Evolutionary conservation across 2,797 vertebrate species (phyloP), one percentile per base, ranked within the genome.

Genomic region (Neostethus bicornis): DNA sequence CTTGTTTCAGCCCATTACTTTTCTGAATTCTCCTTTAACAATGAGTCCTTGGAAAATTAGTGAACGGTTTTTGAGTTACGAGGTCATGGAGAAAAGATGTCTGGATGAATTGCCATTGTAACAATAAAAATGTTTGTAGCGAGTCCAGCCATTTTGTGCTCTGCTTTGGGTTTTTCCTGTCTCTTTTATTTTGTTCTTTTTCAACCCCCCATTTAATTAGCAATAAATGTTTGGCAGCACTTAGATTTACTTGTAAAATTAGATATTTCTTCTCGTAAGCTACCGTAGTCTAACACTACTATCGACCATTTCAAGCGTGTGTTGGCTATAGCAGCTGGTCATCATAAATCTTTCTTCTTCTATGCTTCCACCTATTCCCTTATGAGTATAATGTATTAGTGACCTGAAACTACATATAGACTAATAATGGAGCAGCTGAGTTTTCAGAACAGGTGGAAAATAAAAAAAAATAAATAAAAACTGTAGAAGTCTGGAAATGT

Each of bases 261-360:
- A 11, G 25, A 46, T 7, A 3, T 23, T 41, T 5, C 63, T 26
- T 44, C 5, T 2, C 49, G 8, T 14, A 53, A 57, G 57, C 42
- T 60, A 28, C 55, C n/a, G 16, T 41, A 44, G n/a, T 25, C 17
- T 31, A 44, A 31, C 39, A 39, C 35, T 50, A 46, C 38, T 43
- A 49, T 21, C 17, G 42, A 46, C 38, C 73, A 75, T 74, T 59
- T 59, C 53, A 67, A 71, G 42, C 51, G 48, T 16, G 29, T 37
- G 53, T 53, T 48, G 34, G 16, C 35, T 38, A 55, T 58, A 58
- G 59, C 70, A 81, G 71, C 72, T 73, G 66, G 63, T 60, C 48
- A 31, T 66, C 66, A 75, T 74, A 77, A 81, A 75, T 79, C 68
- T 67, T 42, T 39, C 23, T 23, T 56, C 32, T 47, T 47, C 31